phyloP scores from a whole-genome alignment of 2,113 vertebrate genomes.

The Forbesichthys agassizii region DNA sequence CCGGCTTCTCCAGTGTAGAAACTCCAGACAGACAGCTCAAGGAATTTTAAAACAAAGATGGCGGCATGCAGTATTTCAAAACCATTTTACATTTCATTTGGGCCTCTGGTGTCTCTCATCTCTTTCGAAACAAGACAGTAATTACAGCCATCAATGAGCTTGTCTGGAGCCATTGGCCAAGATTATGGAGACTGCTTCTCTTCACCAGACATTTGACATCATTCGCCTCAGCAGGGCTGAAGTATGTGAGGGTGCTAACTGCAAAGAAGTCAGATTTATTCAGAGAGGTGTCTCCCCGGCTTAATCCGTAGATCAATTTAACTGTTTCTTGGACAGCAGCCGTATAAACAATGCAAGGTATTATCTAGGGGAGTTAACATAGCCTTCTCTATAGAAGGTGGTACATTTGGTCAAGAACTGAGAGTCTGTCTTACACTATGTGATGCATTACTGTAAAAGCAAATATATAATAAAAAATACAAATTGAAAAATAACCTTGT shows the following conservation, averaged over 20 bases:
- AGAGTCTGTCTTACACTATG: too few species aligned
- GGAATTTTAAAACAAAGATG: slow-evolving; percentile 94
- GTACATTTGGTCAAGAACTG: too few species aligned
- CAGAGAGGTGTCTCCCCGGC: slow-evolving; percentile 55
- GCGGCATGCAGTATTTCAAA: slow-evolving; percentile 96
- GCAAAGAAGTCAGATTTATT: slow-evolving; percentile 87
- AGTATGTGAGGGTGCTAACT: slow-evolving; percentile 89
- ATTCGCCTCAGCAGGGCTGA: slow-evolving; percentile 92
- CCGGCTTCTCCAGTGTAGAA: slow-evolving; percentile 78
- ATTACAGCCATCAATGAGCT: slow-evolving; percentile 97
- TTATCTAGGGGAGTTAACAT: slow-evolving; percentile 21
- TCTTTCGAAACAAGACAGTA: slow-evolving; percentile 92
- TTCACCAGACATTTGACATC: slow-evolving; percentile 85
- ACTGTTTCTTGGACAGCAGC: slow-evolving; percentile 79
- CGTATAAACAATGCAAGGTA: slow-evolving; percentile 78
- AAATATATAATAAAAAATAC: not conserved
- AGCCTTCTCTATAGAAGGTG: too few species aligned
- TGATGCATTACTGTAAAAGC: not conserved
- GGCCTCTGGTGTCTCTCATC: slow-evolving; percentile 91
- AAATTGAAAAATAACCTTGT: not conserved
- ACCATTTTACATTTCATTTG: slow-evolving; percentile 97
- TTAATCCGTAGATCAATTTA: slow-evolving; percentile 83
- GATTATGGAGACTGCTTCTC: slow-evolving; percentile 81
- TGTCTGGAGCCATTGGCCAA: slow-evolving; percentile 82
- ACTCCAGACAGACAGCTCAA: slow-evolving; percentile 85